Conservation (phyloP, 2,797 vertebrate species). For the Myotis myotis region DNA sequence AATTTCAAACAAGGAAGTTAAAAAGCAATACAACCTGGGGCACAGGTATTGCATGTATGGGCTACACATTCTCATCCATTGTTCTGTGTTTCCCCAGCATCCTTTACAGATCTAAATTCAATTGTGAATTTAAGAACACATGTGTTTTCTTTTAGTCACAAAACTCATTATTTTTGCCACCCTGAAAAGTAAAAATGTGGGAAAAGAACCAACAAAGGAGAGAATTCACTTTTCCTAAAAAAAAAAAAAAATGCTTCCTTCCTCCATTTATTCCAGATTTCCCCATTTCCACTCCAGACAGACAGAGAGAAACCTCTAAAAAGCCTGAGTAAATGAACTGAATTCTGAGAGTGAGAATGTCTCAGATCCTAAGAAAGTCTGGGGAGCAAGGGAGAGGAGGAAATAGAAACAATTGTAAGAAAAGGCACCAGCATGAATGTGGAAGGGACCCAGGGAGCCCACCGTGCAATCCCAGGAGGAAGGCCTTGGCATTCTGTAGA, state of each 20-base stretch:
- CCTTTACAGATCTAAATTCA: conserved; percentile 40
- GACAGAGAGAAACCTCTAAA: background rate
- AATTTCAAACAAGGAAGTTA: conserved; percentile 24
- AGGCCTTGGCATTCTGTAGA: background rate
- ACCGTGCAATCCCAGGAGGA: background rate
- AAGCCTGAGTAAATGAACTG: background rate
- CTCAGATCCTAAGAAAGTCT: background rate
- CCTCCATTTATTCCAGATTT: background rate
- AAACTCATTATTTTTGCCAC: conserved; percentile 48
- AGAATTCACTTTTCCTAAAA: conserved; percentile 26
- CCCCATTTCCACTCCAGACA: background rate
- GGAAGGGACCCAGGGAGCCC: background rate
- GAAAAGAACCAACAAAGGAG: background rate
- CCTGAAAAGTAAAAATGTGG: conserved; percentile 21
- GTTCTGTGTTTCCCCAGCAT: background rate
- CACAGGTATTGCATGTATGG: background rate
- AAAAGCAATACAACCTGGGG: background rate
- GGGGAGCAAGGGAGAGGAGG: background rate
- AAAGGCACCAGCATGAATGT: background rate
- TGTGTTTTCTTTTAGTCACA: background rate
- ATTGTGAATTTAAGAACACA: conserved; percentile 25
- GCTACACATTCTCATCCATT: background rate
- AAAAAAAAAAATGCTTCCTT: background rate
- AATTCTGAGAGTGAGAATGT: background rate
- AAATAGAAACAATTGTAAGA: background rate